Evolutionary conservation across 2,113 vertebrate genomes (phyloP), one percentile per base, ranked within the genome.

Genomic region (Phainopepla nitens): DNA sequence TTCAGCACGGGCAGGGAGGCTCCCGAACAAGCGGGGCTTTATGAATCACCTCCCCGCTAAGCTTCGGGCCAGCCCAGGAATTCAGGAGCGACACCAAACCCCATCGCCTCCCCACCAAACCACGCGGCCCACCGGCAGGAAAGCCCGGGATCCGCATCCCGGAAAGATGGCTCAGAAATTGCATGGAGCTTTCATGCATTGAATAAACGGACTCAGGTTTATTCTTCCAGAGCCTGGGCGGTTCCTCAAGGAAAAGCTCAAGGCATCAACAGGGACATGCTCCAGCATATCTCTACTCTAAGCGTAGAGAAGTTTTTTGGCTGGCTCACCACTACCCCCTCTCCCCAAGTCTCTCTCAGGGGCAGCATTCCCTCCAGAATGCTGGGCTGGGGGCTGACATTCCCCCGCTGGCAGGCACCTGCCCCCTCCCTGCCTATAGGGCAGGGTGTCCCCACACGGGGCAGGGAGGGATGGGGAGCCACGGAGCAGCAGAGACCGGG

Each of bases 1-100:
- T 92, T 96, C 80, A 94, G 77, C 69, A 6, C 36, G 2, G n/a
- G 27, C 35, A 4, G 65, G 57, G 62, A 88, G 77, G 11, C 73
- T 96, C 78, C 91, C 29, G 20, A 95, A 95, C 95, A 96, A 94
- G 93, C 69, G 6, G 53, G 65, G 65, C 91, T 96, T 96, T 96
- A 84, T 95, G 83, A 82, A 95, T 94, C 86, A 35, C 62, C 90
- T 71, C 69, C 85, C 87, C 2, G 42, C 13, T 68, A 24, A 76
- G 88, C 79, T 71, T 24, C 18, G 13, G 76, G 53, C 60, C 62
- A 15, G 90, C 60, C 54, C 18, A 69, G 87, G 84, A 91, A 85
- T 71, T 36, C 83, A 11, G 54, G 8, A 68, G 62, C 31, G 17
- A 36, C 61, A 49, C 54, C 77, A 64, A 89, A 66, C 6, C 65